Percentiles rank a stretch among this genome's conserved stretches.
phyloP scores from a whole-genome alignment of 2,797 vertebrate species.

The Siniperca scherzeri region DNA sequence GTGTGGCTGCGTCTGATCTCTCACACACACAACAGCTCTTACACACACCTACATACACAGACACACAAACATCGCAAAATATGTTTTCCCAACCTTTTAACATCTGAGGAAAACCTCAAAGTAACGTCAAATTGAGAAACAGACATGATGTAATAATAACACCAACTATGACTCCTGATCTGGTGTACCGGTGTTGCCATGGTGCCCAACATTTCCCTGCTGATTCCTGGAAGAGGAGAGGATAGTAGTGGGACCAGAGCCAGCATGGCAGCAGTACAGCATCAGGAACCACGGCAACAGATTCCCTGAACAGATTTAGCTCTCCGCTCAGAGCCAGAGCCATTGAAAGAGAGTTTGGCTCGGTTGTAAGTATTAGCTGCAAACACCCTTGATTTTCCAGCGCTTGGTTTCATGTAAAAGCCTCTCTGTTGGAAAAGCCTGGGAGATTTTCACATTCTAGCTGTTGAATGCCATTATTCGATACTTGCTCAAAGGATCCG shows the following conservation, averaged over 20 bases:
- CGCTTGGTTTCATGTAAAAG: constrained; percentile 38
- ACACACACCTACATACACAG: not conserved
- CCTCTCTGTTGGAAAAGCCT: constrained; percentile 29
- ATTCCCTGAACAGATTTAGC: constrained; percentile 72
- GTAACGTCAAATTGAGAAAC: not conserved
- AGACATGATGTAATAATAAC: not conserved
- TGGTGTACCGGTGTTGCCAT: constrained; percentile 24
- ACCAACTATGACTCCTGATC: constrained; percentile 4
- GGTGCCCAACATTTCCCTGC: constrained; percentile 37
- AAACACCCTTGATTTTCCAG: constrained; percentile 54
- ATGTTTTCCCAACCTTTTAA: not conserved
- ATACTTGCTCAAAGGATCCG: constrained; percentile 16
- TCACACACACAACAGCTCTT: not conserved
- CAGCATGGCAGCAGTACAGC: constrained; percentile 69
- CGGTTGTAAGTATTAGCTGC: constrained; percentile 36
- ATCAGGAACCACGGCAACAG: constrained; percentile 66
- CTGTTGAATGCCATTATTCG: constrained; percentile 6
- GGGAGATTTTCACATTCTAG: constrained; percentile 38
- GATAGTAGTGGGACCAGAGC: constrained; percentile 62
- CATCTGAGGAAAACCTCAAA: not conserved
- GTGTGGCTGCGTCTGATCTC: not conserved
- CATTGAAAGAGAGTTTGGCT: constrained; percentile 53
- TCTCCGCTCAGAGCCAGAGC: constrained; percentile 38
- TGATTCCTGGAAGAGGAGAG: constrained; percentile 56
- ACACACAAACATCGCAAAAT: constrained; percentile 2